These are phyloP conservation scores for Brachyhypopomus occidentalis DNA, from an alignment of 2,113 vertebrate species.

Conservation along the genomic window DNA sequence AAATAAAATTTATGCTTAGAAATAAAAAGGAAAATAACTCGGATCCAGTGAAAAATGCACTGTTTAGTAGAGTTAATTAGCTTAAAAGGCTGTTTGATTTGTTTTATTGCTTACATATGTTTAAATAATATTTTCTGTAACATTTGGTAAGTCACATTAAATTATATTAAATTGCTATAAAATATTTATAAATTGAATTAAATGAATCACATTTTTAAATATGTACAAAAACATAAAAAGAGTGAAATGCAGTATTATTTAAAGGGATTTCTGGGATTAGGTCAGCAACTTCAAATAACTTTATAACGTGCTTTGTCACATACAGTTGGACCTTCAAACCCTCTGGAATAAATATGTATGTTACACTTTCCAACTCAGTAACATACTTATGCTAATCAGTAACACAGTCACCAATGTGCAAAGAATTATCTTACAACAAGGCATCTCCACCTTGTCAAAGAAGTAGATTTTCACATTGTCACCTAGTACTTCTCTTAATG, in stretches of 20 bases:
- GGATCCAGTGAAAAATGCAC: background rate
- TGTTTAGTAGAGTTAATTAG: constrained; percentile 4
- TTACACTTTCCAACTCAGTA: constrained; percentile 31
- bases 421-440: background rate
- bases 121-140: constrained; percentile 51
- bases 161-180: constrained; percentile 44
- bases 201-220: constrained; percentile 35
- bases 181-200: constrained; percentile 20
- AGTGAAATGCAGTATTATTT: constrained; percentile 17
- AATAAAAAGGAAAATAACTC: no score
- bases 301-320: constrained; percentile 31
- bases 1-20: background rate
- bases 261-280: background rate
- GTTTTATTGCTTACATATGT: constrained; percentile 34
- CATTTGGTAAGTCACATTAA: constrained; percentile 40
- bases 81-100: constrained; percentile 3
- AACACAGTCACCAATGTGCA: constrained; percentile 29
- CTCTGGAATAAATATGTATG: constrained; percentile 52
- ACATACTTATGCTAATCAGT: constrained; percentile 37
- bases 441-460: constrained; percentile 36
- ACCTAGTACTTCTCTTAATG: constrained; percentile 31
- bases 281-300: background rate
- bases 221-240: constrained; percentile 18
- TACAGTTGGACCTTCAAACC: background rate
- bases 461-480: constrained; percentile 56